A percentile compares a stretch with the other conserved stretches of the same genome.
Evolutionary conservation across 2,888 invertebrate species (phyloP).

Genomic region (Phaonia tiefii): DNA sequence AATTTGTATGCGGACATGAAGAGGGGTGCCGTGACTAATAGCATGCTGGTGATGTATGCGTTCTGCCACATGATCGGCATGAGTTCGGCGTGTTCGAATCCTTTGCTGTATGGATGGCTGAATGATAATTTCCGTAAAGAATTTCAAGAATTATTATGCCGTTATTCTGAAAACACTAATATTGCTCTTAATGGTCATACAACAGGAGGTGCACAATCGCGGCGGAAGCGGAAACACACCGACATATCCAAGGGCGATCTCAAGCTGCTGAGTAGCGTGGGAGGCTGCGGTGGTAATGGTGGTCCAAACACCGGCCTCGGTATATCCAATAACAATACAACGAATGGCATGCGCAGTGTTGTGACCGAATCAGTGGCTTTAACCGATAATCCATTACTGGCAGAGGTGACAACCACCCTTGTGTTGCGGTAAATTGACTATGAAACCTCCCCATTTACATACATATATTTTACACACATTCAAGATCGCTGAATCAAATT

Average conservation of each 20-base stretch:
- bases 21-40: conserved; percentile 78
- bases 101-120: conserved; percentile 94
- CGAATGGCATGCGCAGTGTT: conserved; percentile 72
- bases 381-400: conserved; percentile 78
- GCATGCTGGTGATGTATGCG: conserved; percentile 84
- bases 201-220: conserved; percentile 77
- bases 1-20: conserved; percentile 89
- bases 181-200: conserved; percentile 79
- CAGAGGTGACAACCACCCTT: conserved; percentile 76
- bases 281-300: conserved; percentile 52
- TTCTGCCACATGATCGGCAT: conserved; percentile 88
- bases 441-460: background rate
- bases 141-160: conserved; percentile 88
- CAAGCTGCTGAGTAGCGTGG: conserved; percentile 73
- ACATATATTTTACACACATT: background rate
- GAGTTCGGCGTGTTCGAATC: conserved; percentile 95
- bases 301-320: conserved; percentile 51
- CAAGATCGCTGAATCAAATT: conserved; percentile 4
- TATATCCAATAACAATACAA: conserved; percentile 68
- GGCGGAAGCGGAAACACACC: conserved; percentile 76
- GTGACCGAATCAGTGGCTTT: conserved; percentile 77
- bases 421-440: conserved; percentile 76
- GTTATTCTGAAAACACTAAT: conserved; percentile 80
- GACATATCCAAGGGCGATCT: conserved; percentile 77
- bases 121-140: conserved; percentile 96